Evolutionary conservation across 2,888 invertebrate genomes (phyloP), one percentile per base, ranked within the genome.

Genomic region (Phytoseiulus persimilis): DNA sequence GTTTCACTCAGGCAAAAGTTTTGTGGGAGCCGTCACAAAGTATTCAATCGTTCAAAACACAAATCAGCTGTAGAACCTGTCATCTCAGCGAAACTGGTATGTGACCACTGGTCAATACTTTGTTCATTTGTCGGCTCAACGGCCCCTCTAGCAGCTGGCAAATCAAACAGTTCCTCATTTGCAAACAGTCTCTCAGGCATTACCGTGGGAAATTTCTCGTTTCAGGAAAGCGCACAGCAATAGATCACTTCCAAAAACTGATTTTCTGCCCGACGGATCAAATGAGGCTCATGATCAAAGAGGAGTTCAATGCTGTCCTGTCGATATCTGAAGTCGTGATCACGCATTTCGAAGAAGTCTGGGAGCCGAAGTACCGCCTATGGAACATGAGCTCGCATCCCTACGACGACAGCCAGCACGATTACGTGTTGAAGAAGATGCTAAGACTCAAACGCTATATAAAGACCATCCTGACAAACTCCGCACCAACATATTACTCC

Each of bases 371-470:
- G n/a, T 87, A 87, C 33, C 39, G 39, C 45, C 23, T 87, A 39
- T 87, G 87, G 87, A 87, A 87, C 33, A 87, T 87, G 87, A 87
- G 87, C 33, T n/a, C 39, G 87, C 87, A 87, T 33, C 87, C 87
- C n/a, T 87, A 87, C 87, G 87, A 87, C 33, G 87, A 87, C 6
- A 45, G 39, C 23, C 87, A 87, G 87, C 87, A 87, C 87, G 87
- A 87, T 11, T n/a, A 87, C 45, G 87, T 87, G 11, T 31, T 87
- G 33, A 87, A 87, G 45, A 33, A 45, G 11, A 87, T 87, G 87
- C 87, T 39, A 23, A 87, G 31, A 45, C 45, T 87, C 39, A 87
- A 33, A 45, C 87, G 87, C 1, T 33, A 87, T 87, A 39, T 45
- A 6, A 33, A 45, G 32, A 45, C 87, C 6, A 87, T 87, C 14